Percentiles rank a stretch among this genome's conserved stretches.
phyloP scores from a whole-genome alignment of 1,140 invertebrate species.

The Drosophila mauritiana region DNA sequence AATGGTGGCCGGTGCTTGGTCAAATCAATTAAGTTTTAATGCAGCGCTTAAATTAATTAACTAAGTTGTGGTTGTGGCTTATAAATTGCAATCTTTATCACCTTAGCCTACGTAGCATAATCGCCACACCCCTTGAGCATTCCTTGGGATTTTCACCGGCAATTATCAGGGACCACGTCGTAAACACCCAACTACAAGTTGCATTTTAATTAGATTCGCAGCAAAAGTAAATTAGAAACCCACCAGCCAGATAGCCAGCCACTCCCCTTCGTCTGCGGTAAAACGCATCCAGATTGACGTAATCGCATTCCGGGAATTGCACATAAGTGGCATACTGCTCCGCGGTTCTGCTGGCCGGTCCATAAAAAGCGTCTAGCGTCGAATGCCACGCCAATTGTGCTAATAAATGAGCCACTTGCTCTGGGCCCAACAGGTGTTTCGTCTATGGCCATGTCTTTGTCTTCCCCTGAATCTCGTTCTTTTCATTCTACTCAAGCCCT shows the following conservation, averaged over 20 bases:
- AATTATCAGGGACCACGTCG: conserved; percentile 28
- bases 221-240: conserved; percentile 28
- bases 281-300: conserved; percentile 57
- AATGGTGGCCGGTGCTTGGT: conserved; percentile 17
- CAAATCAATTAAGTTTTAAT: conserved; percentile 55
- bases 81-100: conserved; percentile 32
- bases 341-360: conserved; percentile 12
- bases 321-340: conserved; percentile 17
- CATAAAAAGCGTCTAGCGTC: conserved; percentile 22
- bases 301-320: conserved; percentile 62
- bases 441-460: conserved; percentile 34
- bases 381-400: conserved; percentile 60
- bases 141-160: conserved; percentile 20
- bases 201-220: conserved; percentile 55
- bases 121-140: conserved; percentile 24
- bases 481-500: conserved; percentile 15
- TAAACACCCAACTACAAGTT: conserved; percentile 57
- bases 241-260: background rate
- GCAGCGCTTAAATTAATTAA: conserved; percentile 45
- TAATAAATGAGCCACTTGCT: conserved; percentile 67
- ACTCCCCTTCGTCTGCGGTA: conserved; percentile 32
- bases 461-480: conserved; percentile 14
- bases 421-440: conserved; percentile 60
- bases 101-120: conserved; percentile 2
- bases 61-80: conserved; percentile 6